Percentiles rank a stretch among this genome's conserved stretches.
Conservation (phyloP, 1,140 invertebrate species). For the Trichonephila inaurata region DNA sequence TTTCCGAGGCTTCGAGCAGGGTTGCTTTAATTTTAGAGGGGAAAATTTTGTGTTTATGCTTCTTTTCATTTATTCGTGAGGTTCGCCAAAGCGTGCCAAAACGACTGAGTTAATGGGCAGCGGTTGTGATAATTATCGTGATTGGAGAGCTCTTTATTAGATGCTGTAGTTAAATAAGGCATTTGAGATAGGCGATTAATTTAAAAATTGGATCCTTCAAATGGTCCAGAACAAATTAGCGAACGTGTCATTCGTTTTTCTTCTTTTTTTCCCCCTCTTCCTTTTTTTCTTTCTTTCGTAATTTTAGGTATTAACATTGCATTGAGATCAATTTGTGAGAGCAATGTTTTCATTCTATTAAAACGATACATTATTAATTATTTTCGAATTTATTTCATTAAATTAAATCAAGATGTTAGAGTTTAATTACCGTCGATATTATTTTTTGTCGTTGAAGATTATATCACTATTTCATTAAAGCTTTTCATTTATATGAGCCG, state of each 20-base stretch:
- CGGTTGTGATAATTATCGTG: slow-evolving; percentile 57
- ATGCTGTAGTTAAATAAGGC: slow-evolving; percentile 39
- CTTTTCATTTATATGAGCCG: too few relatives aligned
- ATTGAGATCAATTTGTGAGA: neutral
- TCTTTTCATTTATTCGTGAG: slow-evolving; percentile 64
- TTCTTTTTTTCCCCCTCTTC: neutral
- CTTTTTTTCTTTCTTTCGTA: neutral
- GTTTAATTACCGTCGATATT: too few relatives aligned
- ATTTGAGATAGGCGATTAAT: slow-evolving; percentile 59
- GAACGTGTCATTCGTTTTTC: slow-evolving; percentile 13
- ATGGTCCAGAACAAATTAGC: slow-evolving; percentile 61
- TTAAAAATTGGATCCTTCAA: slow-evolving; percentile 62
- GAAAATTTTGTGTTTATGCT: slow-evolving; percentile 50
- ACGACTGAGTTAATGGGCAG: slow-evolving; percentile 42
- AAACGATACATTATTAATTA: too few relatives aligned
- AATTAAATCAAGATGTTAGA: too few relatives aligned
- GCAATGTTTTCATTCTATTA: neutral
- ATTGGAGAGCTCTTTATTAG: slow-evolving; percentile 10
- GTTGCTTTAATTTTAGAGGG: slow-evolving; percentile 55
- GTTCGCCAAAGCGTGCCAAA: slow-evolving; percentile 69
- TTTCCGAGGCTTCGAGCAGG: slow-evolving; percentile 39
- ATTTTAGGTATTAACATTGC: neutral
- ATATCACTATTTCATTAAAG: too few relatives aligned
- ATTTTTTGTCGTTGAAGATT: too few relatives aligned
- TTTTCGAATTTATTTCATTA: too few relatives aligned